These are phyloP conservation scores for Chalcis sispes DNA, from an alignment of 2,888 invertebrate species.

Conservation along the genomic window DNA sequence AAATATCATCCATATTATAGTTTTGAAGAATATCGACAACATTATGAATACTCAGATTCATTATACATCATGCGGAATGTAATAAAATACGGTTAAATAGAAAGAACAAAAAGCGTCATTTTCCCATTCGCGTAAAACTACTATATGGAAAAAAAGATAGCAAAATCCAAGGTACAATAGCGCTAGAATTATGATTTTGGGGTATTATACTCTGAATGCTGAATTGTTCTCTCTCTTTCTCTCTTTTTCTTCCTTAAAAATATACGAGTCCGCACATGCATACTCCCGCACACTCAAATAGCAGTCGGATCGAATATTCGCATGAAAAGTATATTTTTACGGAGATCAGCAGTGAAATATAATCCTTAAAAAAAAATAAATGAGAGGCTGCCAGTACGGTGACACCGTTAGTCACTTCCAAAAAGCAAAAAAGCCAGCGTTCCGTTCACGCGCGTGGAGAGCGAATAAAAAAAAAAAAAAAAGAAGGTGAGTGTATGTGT, in stretches of 20 bases:
- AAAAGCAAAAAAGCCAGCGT: not conserved
- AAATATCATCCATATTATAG: not conserved
- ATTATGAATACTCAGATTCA: conserved; percentile 22
- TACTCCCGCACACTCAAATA: no score
- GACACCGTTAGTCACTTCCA: no score
- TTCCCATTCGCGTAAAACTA: conserved; percentile 37
- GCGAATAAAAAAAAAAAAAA: conserved; percentile 4
- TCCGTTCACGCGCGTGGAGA: not conserved
- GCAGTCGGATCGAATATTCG: not conserved
- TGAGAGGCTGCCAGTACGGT: no score
- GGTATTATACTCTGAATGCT: conserved; percentile 29
- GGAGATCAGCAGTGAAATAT: conserved; percentile 8
- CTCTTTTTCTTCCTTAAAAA: not conserved
- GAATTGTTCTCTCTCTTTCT: conserved; percentile 29
- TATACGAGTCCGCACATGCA: no score
- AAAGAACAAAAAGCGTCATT: conserved; percentile 36
- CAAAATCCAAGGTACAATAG: conserved; percentile 26
- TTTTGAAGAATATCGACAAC: conserved; percentile 19
- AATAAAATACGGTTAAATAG: conserved; percentile 19
- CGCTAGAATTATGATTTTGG: conserved; percentile 27
- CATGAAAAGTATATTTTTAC: conserved; percentile 22
- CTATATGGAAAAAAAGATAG: conserved; percentile 12
- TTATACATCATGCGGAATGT: not conserved
- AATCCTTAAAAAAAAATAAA: conserved; percentile 37
- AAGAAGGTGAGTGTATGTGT: conserved; percentile 8